Base-by-base conservation (phyloP, 2,113 vertebrate species). In the Sinocyclocheilus maitianheensis region DNA sequence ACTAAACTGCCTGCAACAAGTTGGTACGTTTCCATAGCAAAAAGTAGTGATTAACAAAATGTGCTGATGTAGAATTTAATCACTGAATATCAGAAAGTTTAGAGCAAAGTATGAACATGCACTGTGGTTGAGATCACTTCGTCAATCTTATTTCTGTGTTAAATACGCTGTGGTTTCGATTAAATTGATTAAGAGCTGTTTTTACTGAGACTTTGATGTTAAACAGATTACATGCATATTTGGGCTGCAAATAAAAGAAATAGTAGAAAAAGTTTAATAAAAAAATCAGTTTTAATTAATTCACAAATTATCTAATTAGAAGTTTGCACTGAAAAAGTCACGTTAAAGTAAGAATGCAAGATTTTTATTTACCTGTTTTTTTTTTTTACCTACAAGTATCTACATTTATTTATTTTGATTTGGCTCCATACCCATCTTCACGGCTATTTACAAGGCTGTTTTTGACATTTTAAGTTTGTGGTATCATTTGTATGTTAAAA, bases 11-110 rank as follows among this genome's bases (percentile, higher is more conserved):
- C 37, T 13, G 24, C 53, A 55, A 67, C 24, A 55, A 30, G 51
- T 34, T 82, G 78, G 77, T 74, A 24, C 37, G 63, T 74, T 85
- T 72, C 43, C 40, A 77, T 40, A 78, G 84, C 37, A 77, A 83
- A 60, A 13, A 16, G 24, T 3, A 24, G 77, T 48, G 30, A 24
- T 78, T 13, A 71, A 46, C 60, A 30, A 34, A 5, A 58, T 89
- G 85, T 26, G 53, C 71, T 83, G 16, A 77, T 77, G 63, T 53
- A 24, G 63, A 83, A 81, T 85, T 87, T 76, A 81, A 62, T 20
- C 5, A 34, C n/a, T 88, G 71, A 58, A 46, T 72, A 79, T 81
- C 65, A 84, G 4, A 48, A 43, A 55, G 30, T 12, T 67, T 40
- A 77, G 7, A 53, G 4, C 5, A 12, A 30, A n/a, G 26, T 72